phyloP scores from a whole-genome alignment of 2,113 vertebrate species.

The Melanocharis versteri region DNA sequence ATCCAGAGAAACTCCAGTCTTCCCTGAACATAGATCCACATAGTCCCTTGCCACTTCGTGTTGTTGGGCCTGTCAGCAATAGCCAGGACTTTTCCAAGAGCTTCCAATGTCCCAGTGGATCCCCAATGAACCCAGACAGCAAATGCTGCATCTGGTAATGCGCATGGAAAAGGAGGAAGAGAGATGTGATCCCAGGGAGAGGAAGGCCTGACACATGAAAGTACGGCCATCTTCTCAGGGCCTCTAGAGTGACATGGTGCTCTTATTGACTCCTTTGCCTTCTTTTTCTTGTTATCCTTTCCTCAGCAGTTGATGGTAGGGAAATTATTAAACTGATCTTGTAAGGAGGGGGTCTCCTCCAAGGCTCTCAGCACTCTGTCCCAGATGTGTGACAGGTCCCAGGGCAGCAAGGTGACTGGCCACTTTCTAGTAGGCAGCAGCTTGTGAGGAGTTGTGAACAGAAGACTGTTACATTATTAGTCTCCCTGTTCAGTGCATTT shows the following conservation, averaged over 20 bases:
- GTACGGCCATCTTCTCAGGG: neutral
- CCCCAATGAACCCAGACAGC: conserved; percentile 63
- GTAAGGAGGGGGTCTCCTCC: neutral
- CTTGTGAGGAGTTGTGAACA: neutral
- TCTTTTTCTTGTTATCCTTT: neutral
- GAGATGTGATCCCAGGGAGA: neutral
- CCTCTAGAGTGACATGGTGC: neutral
- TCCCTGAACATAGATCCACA: conserved; percentile 33
- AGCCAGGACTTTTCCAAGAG: conserved; percentile 63
- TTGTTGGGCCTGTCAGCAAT: conserved; percentile 71
- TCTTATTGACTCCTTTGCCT: neutral
- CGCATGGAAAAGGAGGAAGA: neutral
- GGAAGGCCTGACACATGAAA: neutral
- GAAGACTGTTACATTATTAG: neutral
- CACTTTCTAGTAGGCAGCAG: neutral
- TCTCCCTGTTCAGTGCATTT: neutral
- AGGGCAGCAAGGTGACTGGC: neutral
- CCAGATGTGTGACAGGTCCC: neutral
- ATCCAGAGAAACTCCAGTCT: neutral
- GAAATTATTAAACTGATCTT: neutral
- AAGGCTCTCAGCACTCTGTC: neutral
- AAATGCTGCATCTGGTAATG: conserved; percentile 73
- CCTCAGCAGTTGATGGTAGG: neutral
- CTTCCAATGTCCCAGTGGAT: conserved; percentile 60
- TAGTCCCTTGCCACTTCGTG: conserved; percentile 69